These are phyloP conservation scores for Falcunculus frontatus DNA, from an alignment of 2,113 vertebrate species.

Conservation along the genomic window DNA sequence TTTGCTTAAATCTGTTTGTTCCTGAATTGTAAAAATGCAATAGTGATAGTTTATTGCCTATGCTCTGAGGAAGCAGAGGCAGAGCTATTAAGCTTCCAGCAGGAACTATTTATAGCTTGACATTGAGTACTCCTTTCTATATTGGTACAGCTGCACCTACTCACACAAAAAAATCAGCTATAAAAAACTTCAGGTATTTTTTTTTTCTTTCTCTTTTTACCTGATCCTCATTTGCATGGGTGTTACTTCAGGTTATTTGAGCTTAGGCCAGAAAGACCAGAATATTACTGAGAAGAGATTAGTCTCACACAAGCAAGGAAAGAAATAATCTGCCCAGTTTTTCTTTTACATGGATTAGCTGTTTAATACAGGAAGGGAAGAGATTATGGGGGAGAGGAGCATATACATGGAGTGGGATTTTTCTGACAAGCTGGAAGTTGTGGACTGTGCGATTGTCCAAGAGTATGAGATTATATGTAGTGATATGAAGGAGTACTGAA, in stretches of 20 bases:
- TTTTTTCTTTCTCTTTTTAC: constrained; percentile 8
- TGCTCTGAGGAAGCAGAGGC: constrained; percentile 65
- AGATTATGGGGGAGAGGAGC: not conserved
- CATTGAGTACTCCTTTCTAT: constrained; percentile 73
- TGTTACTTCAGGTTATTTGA: constrained; percentile 68
- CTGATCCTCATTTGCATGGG: constrained; percentile 21
- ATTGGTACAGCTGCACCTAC: constrained; percentile 61
- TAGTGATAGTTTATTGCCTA: constrained; percentile 69
- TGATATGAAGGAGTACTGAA: not conserved
- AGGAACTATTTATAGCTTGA: constrained; percentile 78
- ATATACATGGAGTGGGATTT: not conserved
- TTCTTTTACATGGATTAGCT: not conserved
- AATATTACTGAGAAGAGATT: constrained; percentile 35
- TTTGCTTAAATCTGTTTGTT: constrained; percentile 71
- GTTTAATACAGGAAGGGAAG: not conserved
- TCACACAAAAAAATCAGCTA: constrained; percentile 59
- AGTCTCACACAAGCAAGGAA: constrained; percentile 11
- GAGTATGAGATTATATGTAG: not conserved
- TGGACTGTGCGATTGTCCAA: not conserved
- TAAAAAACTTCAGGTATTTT: constrained; percentile 42
- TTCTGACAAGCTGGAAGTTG: not conserved
- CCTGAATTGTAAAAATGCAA: constrained; percentile 68
- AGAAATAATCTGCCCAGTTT: not conserved
- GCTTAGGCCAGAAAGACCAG: not conserved
- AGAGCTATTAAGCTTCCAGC: constrained; percentile 69